Conservation (phyloP, 1,140 invertebrate genomes). For the Dendroctonus valens region DNA sequence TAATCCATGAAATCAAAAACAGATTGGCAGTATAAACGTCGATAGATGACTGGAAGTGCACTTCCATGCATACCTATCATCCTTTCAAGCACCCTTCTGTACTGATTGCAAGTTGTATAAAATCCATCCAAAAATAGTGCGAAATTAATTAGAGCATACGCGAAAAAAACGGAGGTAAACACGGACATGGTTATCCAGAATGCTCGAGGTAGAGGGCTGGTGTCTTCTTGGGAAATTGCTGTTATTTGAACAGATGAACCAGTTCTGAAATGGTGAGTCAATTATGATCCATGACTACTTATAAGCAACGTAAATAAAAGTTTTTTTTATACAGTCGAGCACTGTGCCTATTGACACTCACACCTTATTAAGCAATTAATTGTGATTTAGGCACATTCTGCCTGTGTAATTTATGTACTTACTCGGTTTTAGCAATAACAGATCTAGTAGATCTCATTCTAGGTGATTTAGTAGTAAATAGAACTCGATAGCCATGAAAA, state of each 20-base stretch:
- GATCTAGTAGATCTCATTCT: conserved; percentile 45
- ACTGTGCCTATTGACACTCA: too few species aligned
- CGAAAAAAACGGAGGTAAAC: conserved; percentile 50
- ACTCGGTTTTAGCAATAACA: conserved; percentile 46
- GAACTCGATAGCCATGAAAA: conserved; percentile 57
- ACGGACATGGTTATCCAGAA: conserved; percentile 54
- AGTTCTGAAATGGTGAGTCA: conserved; percentile 37
- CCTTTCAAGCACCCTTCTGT: conserved; percentile 52
- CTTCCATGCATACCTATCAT: conserved; percentile 49
- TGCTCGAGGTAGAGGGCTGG: conserved; percentile 47
- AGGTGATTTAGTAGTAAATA: conserved; percentile 49
- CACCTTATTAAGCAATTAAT: too few species aligned
- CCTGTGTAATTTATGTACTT: conserved; percentile 24
- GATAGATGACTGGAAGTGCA: conserved; percentile 53
- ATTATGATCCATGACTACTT: too few species aligned
- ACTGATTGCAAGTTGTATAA: conserved; percentile 56
- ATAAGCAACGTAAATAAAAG: too few species aligned
- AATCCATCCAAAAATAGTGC: conserved; percentile 56
- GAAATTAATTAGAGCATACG: conserved; percentile 53
- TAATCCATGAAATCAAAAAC: conserved; percentile 65
- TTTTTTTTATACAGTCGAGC: too few species aligned
- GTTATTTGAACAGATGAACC: conserved; percentile 49
- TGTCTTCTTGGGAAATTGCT: conserved; percentile 49
- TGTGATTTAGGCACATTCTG: too few species aligned
- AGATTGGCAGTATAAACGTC: conserved; percentile 55